Conservation (phyloP, 2,797 vertebrate species). For the Pseudocheirus occidentalis region DNA sequence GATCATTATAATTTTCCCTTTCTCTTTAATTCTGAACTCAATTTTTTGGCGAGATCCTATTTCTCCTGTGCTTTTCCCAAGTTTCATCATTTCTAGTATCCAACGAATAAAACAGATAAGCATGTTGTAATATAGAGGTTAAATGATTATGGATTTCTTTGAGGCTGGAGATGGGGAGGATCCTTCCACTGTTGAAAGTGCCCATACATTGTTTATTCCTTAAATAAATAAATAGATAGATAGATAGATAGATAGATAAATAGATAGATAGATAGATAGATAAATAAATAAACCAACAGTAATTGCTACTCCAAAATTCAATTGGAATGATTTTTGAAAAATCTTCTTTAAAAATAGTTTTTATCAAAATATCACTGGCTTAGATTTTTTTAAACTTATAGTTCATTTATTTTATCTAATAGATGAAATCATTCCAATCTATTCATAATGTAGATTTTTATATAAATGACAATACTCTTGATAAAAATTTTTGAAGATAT, state of each 20-base stretch:
- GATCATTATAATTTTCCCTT: neutral
- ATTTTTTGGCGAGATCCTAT: slow-evolving; percentile 5
- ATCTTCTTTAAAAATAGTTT: slow-evolving; percentile 18
- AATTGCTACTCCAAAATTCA: neutral
- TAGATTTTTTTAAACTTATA: slow-evolving; percentile 23
- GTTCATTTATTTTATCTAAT: slow-evolving; percentile 32
- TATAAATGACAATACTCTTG: slow-evolving; percentile 25
- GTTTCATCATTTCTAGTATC: slow-evolving; percentile 3
- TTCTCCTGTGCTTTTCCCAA: slow-evolving; percentile 11
- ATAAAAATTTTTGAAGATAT: slow-evolving; percentile 33
- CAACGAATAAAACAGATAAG: slow-evolving; percentile 56
- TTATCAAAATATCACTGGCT: neutral
- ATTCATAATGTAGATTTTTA: neutral
- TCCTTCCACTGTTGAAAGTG: neutral
- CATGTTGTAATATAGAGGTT: slow-evolving; percentile 27
- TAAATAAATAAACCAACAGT: neutral
- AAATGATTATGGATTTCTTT: slow-evolving; percentile 23
- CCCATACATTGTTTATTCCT: neutral
- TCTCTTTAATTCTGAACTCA: slow-evolving; percentile 35
- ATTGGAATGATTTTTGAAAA: neutral
- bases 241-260: too few species aligned
- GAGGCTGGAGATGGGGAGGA: neutral
- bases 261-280: too few species aligned
- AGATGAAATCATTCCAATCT: neutral
- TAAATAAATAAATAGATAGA: too few species aligned